phyloP scores from a whole-genome alignment of 1,140 invertebrate species.

The Cheumatopsyche charites region DNA sequence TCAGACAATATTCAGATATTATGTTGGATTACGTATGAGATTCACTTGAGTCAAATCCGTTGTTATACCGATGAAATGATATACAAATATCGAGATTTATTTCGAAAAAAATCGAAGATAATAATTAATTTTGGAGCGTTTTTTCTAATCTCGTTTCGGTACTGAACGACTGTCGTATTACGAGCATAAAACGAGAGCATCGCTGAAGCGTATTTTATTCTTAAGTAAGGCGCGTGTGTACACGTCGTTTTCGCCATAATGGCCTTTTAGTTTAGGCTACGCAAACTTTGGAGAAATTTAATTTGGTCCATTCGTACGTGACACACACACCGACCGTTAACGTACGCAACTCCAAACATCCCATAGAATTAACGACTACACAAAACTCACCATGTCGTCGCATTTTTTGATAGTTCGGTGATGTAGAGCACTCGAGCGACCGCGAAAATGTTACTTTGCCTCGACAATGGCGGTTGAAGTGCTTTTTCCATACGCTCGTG shows the following conservation, averaged over 20 bases:
- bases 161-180: neutral
- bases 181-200: neutral
- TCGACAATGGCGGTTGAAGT: conserved; percentile 4
- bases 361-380: too few species aligned
- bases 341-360: too few species aligned
- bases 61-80: too few species aligned
- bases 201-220: conserved; percentile 1
- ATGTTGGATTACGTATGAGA: too few species aligned
- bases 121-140: too few species aligned
- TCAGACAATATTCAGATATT: too few species aligned
- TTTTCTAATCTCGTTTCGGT: neutral
- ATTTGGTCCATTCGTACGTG: conserved; percentile 1
- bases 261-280: conserved; percentile 9
- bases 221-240: conserved; percentile 8
- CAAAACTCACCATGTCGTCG: too few species aligned
- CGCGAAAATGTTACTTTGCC: conserved; percentile 36
- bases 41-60: too few species aligned
- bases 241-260: neutral
- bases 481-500: neutral
- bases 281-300: conserved; percentile 10
- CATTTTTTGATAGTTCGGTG: conserved; percentile 1
- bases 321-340: neutral
- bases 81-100: too few species aligned
- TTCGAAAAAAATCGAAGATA: too few species aligned
- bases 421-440: conserved; percentile 27